These are phyloP conservation scores for Cerastis leucographa DNA, from an alignment of 2,888 invertebrate species.

Conservation along the genomic window DNA sequence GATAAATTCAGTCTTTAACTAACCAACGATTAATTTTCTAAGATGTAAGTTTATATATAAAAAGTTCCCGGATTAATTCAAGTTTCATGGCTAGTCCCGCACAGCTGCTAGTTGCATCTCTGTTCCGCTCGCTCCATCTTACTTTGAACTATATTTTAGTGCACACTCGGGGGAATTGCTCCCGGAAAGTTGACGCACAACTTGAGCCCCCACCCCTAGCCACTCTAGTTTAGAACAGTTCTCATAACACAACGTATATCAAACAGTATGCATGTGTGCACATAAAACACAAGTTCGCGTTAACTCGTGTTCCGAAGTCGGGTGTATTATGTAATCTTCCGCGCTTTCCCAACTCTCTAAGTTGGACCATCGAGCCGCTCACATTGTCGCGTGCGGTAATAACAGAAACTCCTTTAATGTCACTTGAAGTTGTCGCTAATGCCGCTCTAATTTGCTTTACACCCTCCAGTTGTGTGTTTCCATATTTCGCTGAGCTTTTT, in stretches of 20 bases:
- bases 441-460: conserved; percentile 77
- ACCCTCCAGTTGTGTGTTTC: conserved; percentile 70
- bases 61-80: conserved; percentile 70
- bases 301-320: conserved; percentile 74
- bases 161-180: conserved; percentile 78
- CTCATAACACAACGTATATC: conserved; percentile 75
- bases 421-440: conserved; percentile 78
- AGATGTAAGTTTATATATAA: conserved; percentile 42
- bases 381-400: conserved; percentile 77
- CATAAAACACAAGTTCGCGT: conserved; percentile 78
- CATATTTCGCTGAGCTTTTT: conserved; percentile 71
- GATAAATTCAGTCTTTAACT: conserved; percentile 9
- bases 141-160: conserved; percentile 85
- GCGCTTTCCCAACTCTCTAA: conserved; percentile 76
- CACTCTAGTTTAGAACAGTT: conserved; percentile 73
- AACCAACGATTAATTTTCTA: conserved; percentile 49
- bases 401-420: conserved; percentile 79
- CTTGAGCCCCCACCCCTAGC: conserved; percentile 61
- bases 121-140: conserved; percentile 73
- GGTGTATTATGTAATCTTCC: conserved; percentile 78
- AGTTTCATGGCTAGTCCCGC: conserved; percentile 70
- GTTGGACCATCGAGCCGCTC: conserved; percentile 74
- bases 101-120: conserved; percentile 72
- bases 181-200: conserved; percentile 77
- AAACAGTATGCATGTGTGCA: conserved; percentile 72